Conservation (phyloP, 2,113 vertebrate species). For the Acanthochromis polyacanthus region DNA sequence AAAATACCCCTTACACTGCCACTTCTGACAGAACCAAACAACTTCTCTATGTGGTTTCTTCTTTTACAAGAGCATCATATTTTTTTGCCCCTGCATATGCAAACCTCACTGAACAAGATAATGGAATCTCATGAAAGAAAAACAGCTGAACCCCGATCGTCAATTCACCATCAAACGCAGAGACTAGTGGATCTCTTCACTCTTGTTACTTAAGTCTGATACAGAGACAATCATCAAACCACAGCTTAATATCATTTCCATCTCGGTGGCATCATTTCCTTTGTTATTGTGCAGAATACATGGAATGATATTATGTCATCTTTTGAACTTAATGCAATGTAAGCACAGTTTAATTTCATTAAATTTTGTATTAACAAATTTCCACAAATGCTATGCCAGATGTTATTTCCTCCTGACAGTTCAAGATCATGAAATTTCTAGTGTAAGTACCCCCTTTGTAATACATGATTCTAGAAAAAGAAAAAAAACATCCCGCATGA, state of each 20-base stretch:
- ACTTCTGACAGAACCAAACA: background rate
- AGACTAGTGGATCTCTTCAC: background rate
- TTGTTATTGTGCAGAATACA: slow-evolving; percentile 15
- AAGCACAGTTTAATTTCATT: background rate
- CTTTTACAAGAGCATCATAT: background rate
- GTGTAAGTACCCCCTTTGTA: too few relatives aligned
- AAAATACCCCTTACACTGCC: slow-evolving; percentile 14
- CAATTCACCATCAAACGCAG: background rate
- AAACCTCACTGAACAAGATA: background rate
- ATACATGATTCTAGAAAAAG: too few relatives aligned
- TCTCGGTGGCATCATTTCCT: slow-evolving; percentile 9
- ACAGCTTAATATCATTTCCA: slow-evolving; percentile 36
- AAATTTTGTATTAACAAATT: too few relatives aligned
- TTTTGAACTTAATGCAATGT: background rate
- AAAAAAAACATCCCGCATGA: too few relatives aligned
- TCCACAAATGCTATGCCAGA: too few relatives aligned
- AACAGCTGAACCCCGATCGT: background rate
- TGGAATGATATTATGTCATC: background rate
- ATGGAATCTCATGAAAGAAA: slow-evolving; percentile 23
- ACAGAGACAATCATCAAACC: slow-evolving; percentile 43
- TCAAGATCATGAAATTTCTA: too few relatives aligned
- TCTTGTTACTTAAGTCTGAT: background rate
- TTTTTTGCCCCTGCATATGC: background rate
- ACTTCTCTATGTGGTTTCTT: slow-evolving; percentile 10
- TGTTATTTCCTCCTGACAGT: too few relatives aligned